Percentiles rank a stretch among this genome's conserved stretches.
Conservation (phyloP, 2,888 invertebrate species). For the Dryococelus australis region DNA sequence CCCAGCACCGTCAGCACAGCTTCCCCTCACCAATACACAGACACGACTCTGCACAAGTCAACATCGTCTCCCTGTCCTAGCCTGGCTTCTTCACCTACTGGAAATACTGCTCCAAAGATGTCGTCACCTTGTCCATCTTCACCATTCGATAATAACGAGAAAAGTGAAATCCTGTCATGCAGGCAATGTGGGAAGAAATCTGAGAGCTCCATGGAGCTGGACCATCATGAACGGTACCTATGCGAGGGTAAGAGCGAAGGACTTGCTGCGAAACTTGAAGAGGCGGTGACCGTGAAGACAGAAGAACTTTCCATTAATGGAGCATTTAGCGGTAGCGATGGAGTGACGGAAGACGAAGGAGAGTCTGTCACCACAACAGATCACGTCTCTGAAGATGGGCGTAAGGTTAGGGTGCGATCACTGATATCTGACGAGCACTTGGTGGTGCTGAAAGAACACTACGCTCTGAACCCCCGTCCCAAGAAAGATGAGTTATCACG, state of each 20-base stretch:
- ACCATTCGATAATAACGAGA: not conserved
- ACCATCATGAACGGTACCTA: constrained; percentile 73
- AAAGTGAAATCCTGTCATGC: constrained; percentile 59
- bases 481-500: constrained; percentile 91
- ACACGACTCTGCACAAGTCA: constrained; percentile 72
- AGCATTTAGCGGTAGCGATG: constrained; percentile 65
- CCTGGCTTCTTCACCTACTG: constrained; percentile 39
- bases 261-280: constrained; percentile 79
- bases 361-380: constrained; percentile 49
- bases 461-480: constrained; percentile 89
- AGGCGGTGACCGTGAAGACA: constrained; percentile 65
- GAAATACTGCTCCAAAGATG: not conserved
- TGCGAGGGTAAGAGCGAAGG: constrained; percentile 66
- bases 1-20: constrained; percentile 42
- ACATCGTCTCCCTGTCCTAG: constrained; percentile 58
- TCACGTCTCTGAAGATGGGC: constrained; percentile 63
- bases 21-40: constrained; percentile 70
- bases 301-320: constrained; percentile 60
- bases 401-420: constrained; percentile 90
- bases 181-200: constrained; percentile 67
- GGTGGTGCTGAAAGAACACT: constrained; percentile 86
- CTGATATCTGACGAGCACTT: constrained; percentile 95
- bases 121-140: constrained; percentile 22
- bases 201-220: constrained; percentile 65
- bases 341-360: constrained; percentile 51